Evolutionary conservation across 2,888 invertebrate genomes (phyloP).

Genomic region (Torymus auratus): DNA sequence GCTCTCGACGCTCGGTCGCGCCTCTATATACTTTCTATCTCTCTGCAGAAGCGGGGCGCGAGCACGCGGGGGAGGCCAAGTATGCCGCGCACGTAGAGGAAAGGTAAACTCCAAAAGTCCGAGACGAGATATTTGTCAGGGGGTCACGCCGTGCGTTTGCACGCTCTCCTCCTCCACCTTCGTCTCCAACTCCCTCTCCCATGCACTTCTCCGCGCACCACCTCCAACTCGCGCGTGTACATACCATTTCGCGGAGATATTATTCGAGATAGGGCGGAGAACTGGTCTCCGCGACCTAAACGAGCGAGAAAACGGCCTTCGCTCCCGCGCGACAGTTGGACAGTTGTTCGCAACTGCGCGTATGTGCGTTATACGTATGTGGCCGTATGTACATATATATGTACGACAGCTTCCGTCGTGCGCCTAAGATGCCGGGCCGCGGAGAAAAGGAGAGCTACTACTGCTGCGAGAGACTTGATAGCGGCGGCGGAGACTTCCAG

Average conservation of each 20-base stretch:
- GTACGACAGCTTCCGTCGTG: no score
- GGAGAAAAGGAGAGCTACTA: neutral
- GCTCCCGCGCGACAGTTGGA: slow-evolving; percentile 50
- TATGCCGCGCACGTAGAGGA: slow-evolving; percentile 62
- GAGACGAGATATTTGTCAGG: slow-evolving; percentile 65
- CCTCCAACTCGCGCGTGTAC: no score
- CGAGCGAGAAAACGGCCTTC: slow-evolving; percentile 11
- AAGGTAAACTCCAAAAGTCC: slow-evolving; percentile 65
- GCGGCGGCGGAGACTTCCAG: slow-evolving; percentile 14
- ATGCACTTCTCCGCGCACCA: no score
- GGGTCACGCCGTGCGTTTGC: slow-evolving; percentile 17
- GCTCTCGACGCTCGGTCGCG: neutral
- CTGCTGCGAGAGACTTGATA: slow-evolving; percentile 35
- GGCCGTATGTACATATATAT: neutral
- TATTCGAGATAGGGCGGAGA: slow-evolving; percentile 2
- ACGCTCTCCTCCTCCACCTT: neutral
- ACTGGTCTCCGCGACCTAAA: neutral
- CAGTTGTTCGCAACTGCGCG: slow-evolving; percentile 44
- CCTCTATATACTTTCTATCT: neutral
- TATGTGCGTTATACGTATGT: neutral
- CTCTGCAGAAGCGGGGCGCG: neutral
- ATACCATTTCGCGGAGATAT: neutral
- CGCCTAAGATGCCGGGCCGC: neutral
- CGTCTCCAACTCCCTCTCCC: neutral
- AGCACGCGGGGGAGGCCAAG: slow-evolving; percentile 22